A percentile compares a stretch with the other conserved stretches of the same genome.
phyloP scores from a whole-genome alignment of 2,113 vertebrate species.

The Myotis lucifugus region DNA sequence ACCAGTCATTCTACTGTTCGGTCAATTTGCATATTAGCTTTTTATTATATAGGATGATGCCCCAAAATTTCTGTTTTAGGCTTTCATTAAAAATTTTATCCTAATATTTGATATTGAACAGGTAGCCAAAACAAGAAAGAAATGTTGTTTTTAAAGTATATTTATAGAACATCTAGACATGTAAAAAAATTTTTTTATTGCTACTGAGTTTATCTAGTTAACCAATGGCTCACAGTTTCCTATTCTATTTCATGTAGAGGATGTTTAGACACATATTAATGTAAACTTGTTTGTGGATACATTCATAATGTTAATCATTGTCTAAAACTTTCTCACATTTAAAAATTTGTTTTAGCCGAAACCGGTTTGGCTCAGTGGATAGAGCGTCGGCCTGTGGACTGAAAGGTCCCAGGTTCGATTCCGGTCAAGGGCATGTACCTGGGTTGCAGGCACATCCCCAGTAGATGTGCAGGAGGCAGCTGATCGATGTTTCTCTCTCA shows the following conservation, averaged over 20 bases:
- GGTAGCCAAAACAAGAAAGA: background rate
- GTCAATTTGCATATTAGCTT: no score
- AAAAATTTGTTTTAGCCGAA: background rate
- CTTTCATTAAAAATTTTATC: background rate
- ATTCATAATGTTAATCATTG: background rate
- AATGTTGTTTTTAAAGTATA: slow-evolving; percentile 21
- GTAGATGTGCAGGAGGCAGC: no score
- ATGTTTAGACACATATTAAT: background rate
- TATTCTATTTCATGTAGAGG: background rate
- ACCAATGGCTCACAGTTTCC: background rate
- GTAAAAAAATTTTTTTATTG: background rate
- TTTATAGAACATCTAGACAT: background rate
- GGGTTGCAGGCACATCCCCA: no score
- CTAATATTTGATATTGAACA: slow-evolving; percentile 29
- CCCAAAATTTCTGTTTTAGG: background rate
- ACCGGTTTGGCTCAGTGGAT: no score
- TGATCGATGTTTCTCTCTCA: no score
- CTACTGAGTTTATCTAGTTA: background rate
- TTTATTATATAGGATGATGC: background rate
- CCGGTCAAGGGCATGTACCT: no score
- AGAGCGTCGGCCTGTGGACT: no score
- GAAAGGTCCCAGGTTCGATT: no score
- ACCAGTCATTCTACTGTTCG: no score
- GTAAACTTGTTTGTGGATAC: background rate
- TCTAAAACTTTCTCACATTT: slow-evolving; percentile 8